Evolutionary conservation across 2,888 invertebrate species (phyloP), one percentile per base, ranked within the genome.

Genomic region (Rhagophthalmus giganteus): DNA sequence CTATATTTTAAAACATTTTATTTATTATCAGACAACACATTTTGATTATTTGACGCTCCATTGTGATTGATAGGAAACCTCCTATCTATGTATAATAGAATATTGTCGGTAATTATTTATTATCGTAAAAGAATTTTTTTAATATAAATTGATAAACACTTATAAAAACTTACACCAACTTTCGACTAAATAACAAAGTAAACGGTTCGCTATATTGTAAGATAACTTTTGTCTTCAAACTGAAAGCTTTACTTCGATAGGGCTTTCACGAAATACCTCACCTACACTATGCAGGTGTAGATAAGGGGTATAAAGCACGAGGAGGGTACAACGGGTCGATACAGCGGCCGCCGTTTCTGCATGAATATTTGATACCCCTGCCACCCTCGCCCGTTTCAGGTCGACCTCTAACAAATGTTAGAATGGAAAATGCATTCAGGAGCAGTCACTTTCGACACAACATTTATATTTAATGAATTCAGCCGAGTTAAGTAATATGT

Each of bases 341-440:
- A 70, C 63, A 68, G 69, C 70, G 59, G 59, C 65, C 63, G 69
- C 64, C 68, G 70, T 63, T 65, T 60, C 60, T 62, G 63, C 69
- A 72, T 72, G 70, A 72, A 72, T 72, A 71, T 72, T 72, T 72
- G 67, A 72, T 70, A 66, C 60, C 62, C 65, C 66, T 62, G 51
- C 60, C 62, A 51, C 51, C 54, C 54, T 47, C 27, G 16, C 46
- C 50, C 50, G 39, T 49, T 54, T 40, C 55, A 53, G 27, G 55
- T 55, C 58, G 55, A 61, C 59, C 59, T 63, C 38, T 58, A 56
- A 34, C 51, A 56, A 57, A 50, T 52, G 55, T 44, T 48, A 52
- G 38, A 35, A 48, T 48, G 13, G 40, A 34, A 52, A 47, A 52
- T 52, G 46, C 47, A 47, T 39, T 40, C 35, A 27, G 33, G 12